These are phyloP conservation scores for Halictus quadricinctus DNA, from an alignment of 2,888 invertebrate genomes.

Conservation along the genomic window DNA sequence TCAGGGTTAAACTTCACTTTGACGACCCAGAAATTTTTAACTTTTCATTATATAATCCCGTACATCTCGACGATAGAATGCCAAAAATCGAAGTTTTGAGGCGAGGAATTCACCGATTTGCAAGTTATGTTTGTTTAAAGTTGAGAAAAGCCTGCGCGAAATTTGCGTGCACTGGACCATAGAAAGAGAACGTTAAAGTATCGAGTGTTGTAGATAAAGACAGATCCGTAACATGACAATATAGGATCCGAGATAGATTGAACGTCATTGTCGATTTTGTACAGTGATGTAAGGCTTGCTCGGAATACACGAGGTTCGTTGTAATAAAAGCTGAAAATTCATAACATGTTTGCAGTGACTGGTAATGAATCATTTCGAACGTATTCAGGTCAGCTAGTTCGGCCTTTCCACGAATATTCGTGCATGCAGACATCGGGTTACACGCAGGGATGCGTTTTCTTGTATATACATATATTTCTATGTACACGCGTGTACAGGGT, in stretches of 20 bases:
- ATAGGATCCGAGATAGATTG: conserved; percentile 42
- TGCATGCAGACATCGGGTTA: conserved; percentile 25
- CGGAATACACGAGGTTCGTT: conserved; percentile 38
- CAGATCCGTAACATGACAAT: not conserved
- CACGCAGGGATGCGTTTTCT: conserved; percentile 25
- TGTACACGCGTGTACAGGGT: not conserved
- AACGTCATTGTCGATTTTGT: conserved; percentile 43
- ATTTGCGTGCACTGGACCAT: not conserved
- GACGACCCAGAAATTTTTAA: no score
- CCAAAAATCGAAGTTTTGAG: no score
- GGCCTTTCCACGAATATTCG: conserved; percentile 48
- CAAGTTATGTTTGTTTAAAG: no score
- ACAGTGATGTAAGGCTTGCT: conserved; percentile 23
- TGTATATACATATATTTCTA: conserved; percentile 21
- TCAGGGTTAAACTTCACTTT: no score
- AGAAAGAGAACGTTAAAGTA: not conserved
- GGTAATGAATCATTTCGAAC: conserved; percentile 71
- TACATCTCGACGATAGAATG: no score
- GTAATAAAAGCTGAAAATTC: conserved; percentile 71
- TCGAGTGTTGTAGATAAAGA: not conserved
- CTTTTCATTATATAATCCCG: no score
- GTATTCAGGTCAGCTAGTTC: conserved; percentile 66
- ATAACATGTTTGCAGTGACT: conserved; percentile 65
- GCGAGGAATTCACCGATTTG: no score
- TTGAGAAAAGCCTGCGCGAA: not conserved